phyloP scores from a whole-genome alignment of 2,888 invertebrate species.

The Ormyrus labotus region DNA sequence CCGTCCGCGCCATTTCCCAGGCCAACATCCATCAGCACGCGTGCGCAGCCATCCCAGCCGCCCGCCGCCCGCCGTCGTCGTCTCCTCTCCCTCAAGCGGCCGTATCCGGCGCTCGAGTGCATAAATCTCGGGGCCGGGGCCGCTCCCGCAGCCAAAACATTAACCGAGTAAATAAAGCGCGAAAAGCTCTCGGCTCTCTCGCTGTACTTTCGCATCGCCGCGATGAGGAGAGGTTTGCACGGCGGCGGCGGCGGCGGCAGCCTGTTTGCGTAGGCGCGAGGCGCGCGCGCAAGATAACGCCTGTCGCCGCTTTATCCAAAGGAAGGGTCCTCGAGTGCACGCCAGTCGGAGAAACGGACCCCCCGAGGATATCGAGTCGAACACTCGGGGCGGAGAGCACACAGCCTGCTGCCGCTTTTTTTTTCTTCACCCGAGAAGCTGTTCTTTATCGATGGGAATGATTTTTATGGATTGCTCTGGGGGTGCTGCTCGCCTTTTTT shows the following conservation, averaged over 20 bases:
- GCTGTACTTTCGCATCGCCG: neutral
- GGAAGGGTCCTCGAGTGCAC: slow-evolving; percentile 48
- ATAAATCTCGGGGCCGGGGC: slow-evolving; percentile 4
- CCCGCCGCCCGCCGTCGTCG: neutral
- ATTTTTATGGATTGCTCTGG: slow-evolving; percentile 39
- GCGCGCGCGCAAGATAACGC: slow-evolving; percentile 19
- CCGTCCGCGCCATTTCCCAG: neutral
- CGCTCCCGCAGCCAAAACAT: slow-evolving; percentile 32
- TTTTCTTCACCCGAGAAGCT: neutral
- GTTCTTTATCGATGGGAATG: slow-evolving; percentile 6
- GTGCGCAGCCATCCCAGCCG: neutral
- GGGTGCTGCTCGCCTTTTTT: neutral
- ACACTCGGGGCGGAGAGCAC: neutral
- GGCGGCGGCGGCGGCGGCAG: neutral
- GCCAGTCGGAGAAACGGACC: neutral
- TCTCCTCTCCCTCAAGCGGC: neutral
- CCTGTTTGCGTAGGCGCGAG: slow-evolving; percentile 14
- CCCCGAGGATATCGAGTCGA: slow-evolving; percentile 5
- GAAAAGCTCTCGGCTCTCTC: neutral
- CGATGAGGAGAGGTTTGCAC: slow-evolving; percentile 14
- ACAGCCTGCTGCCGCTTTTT: neutral
- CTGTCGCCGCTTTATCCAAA: slow-evolving; percentile 38
- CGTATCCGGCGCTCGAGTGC: slow-evolving; percentile 24
- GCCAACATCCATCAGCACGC: neutral
- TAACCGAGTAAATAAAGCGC: slow-evolving; percentile 42